Percentiles rank a stretch among this genome's conserved stretches.
phyloP scores from a whole-genome alignment of 1,140 invertebrate genomes.

The Neelides sp. region DNA sequence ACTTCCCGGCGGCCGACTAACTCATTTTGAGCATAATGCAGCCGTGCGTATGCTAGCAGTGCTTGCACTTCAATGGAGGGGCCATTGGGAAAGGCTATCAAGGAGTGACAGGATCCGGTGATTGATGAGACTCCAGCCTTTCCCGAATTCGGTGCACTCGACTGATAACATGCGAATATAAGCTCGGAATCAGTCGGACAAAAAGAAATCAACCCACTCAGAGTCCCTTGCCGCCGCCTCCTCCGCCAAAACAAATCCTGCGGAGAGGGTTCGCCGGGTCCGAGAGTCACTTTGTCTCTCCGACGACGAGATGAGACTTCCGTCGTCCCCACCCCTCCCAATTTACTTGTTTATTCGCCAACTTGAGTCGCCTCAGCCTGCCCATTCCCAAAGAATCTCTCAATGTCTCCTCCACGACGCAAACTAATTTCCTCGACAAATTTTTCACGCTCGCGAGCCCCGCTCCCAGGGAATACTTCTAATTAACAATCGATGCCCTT shows the following conservation, averaged over 20 bases:
- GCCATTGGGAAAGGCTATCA: constrained; percentile 26
- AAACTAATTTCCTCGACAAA: constrained; percentile 21
- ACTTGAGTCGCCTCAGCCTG: no score
- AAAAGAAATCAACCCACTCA: constrained; percentile 24
- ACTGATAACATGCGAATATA: constrained; percentile 27
- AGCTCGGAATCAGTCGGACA: constrained; percentile 11
- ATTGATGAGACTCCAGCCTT: constrained; percentile 29
- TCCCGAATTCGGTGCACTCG: constrained; percentile 24
- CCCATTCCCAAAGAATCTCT: no score
- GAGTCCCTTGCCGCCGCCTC: not conserved
- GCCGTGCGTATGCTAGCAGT: constrained; percentile 21
- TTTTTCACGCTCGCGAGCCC: constrained; percentile 14
- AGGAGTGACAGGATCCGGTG: constrained; percentile 26
- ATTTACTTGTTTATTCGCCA: constrained; percentile 11
- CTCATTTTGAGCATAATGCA: constrained; percentile 21
- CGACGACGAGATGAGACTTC: constrained; percentile 1
- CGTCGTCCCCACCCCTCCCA: constrained; percentile 7
- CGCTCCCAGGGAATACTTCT: constrained; percentile 10
- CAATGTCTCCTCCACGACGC: not conserved
- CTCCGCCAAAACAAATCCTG: not conserved
- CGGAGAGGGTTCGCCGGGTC: no score
- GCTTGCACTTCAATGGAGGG: constrained; percentile 18
- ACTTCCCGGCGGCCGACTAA: constrained; percentile 6
- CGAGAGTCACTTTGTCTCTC: no score
- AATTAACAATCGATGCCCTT: constrained; percentile 16